These are phyloP conservation scores for Caenorhabditis sulstoni DNA, from an alignment of 2,888 invertebrate genomes.

Conservation along the genomic window DNA sequence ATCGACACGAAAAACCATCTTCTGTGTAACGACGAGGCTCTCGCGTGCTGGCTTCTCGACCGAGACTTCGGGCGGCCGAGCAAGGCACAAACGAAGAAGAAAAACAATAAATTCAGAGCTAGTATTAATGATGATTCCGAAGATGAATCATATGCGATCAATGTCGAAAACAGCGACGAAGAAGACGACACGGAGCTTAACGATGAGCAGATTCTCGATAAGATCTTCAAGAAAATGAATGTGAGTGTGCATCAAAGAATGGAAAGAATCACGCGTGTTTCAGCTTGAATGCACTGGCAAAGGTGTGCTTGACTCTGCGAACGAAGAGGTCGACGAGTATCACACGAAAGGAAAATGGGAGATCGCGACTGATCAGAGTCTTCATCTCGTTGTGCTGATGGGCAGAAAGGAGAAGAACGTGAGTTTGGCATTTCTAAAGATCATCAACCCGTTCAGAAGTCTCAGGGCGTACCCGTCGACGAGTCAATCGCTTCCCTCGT, in stretches of 20 bases:
- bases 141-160: conserved; percentile 6
- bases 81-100: conserved; percentile 6
- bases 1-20: conserved; percentile 19
- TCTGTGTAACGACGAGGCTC: conserved; percentile 56
- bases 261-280: conserved; percentile 5
- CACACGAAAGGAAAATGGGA: conserved; percentile 27
- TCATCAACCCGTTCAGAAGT: background rate
- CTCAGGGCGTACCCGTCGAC: conserved; percentile 36
- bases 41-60: conserved; percentile 69
- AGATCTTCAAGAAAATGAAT: conserved; percentile 51
- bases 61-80: conserved; percentile 39
- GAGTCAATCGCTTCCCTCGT: conserved; percentile 34
- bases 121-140: conserved; percentile 11
- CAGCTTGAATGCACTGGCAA: conserved; percentile 42
- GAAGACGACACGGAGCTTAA: conserved; percentile 41
- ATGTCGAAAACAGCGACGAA: conserved; percentile 15
- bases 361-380: background rate
- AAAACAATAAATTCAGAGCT: conserved; percentile 18
- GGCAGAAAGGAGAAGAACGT: conserved; percentile 12
- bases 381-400: conserved; percentile 6
- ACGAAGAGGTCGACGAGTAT: conserved; percentile 19
- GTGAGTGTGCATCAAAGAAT: conserved; percentile 8
- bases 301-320: background rate
- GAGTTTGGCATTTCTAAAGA: background rate
- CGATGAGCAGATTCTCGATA: conserved; percentile 33